These are phyloP conservation scores for Pipistrellus pygmaeus DNA, from an alignment of 2,797 vertebrate genomes.

Conservation along the genomic window DNA sequence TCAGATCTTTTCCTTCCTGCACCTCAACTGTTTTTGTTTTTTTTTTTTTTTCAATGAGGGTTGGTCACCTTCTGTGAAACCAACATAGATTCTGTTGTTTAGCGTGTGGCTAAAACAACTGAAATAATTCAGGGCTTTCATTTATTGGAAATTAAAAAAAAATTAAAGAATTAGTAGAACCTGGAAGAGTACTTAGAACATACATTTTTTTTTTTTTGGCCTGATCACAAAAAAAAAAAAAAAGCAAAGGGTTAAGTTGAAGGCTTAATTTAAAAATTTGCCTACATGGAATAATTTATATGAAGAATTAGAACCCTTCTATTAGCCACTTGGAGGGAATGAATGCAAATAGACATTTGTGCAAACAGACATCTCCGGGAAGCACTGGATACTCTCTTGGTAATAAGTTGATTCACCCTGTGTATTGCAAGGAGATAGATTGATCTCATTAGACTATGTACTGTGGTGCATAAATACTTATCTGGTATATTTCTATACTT, in stretches of 20 bases:
- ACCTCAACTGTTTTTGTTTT: neutral
- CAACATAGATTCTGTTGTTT: neutral
- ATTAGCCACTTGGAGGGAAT: constrained; percentile 11
- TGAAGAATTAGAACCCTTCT: constrained; percentile 37
- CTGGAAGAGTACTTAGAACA: neutral
- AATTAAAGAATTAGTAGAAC: neutral
- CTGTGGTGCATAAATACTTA: neutral
- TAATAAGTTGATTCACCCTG: constrained; percentile 47
- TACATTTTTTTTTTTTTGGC: neutral
- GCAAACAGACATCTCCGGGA: constrained; percentile 42
- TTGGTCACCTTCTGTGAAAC: neutral
- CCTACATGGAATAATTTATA: constrained; percentile 23
- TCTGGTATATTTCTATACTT: neutral
- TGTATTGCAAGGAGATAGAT: neutral
- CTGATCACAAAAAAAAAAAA: constrained; percentile 52
- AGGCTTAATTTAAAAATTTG: constrained; percentile 48
- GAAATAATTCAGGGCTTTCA: constrained; percentile 1
- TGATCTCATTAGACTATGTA: neutral
- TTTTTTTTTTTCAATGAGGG: neutral
- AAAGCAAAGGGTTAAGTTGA: constrained; percentile 6
- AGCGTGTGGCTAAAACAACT: neutral
- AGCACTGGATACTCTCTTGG: constrained; percentile 13
- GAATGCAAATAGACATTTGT: constrained; percentile 38
- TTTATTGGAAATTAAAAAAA: constrained; percentile 26
- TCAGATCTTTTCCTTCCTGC: neutral